phyloP scores from a whole-genome alignment of 2,888 invertebrate species.

The Teinopalpus imperialis region DNA sequence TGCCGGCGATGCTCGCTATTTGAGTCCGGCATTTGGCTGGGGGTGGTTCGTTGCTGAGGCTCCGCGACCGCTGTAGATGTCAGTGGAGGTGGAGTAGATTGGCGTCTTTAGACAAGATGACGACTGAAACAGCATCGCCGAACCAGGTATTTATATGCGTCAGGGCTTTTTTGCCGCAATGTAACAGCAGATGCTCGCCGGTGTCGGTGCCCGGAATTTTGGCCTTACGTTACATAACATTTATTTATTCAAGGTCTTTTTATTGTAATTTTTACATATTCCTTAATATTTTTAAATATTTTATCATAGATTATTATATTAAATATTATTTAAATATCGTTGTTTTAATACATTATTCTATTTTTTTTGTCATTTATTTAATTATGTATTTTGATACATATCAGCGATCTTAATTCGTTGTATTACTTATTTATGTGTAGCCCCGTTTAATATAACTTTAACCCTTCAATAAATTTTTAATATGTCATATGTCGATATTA shows the following conservation, averaged over 20 bases:
- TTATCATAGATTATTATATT: too few species aligned
- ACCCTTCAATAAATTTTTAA: too few species aligned
- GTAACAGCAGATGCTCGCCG: conserved; percentile 13
- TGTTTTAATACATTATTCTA: too few species aligned
- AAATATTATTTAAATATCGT: too few species aligned
- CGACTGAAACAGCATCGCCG: conserved; percentile 77
- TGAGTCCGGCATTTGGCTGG: conserved; percentile 33
- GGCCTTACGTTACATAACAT: conserved; percentile 31
- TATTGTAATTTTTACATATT: too few species aligned
- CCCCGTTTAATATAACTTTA: too few species aligned
- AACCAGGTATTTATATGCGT: conserved; percentile 57
- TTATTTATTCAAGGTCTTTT: background rate
- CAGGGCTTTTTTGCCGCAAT: conserved; percentile 34
- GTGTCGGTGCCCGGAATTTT: conserved; percentile 34
- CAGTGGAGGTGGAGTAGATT: conserved; percentile 66
- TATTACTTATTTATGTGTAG: too few species aligned
- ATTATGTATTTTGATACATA: too few species aligned
- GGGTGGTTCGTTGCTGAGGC: conserved; percentile 52
- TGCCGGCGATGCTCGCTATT: conserved; percentile 43
- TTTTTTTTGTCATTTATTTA: too few species aligned
- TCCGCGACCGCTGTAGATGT: conserved; percentile 71
- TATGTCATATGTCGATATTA: too few species aligned
- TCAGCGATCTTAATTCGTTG: too few species aligned
- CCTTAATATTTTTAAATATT: too few species aligned
- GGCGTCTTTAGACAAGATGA: conserved; percentile 67